Base-by-base conservation (phyloP, 2,888 invertebrate species). In the Isoperla grammatica region DNA sequence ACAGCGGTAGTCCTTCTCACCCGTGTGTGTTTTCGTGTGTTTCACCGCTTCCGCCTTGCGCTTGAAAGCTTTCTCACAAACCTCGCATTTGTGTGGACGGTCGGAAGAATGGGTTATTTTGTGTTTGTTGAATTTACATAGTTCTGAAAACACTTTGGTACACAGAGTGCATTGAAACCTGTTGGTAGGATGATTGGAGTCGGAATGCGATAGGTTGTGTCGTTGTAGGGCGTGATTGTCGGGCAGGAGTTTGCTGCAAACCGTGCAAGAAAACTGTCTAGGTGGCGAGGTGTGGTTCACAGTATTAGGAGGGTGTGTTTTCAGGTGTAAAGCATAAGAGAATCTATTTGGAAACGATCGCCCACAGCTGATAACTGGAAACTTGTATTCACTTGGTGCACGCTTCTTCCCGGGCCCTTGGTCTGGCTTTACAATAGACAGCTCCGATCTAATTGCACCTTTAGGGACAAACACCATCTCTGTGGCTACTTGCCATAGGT, bases 1-100 rank as follows among this genome's bases (percentile, higher is more conserved):
- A 57, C 68, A 68, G 9, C 60, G 29, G 50, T 68, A 63, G 8
- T 67, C 64, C 46, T 63, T 65, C 8, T 63, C 60, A 3, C 48
- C 20, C 8, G 48, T 54, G 62, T 71, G 71, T 40, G 67, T 65
- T 29, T 66, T 62, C 29, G 65, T 66, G 63, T 67, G 63, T 48
- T 56, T 55, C 22, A 60, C 60, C n/a, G 61, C 55, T 39, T 59
- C 53, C n/a, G 50, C 59, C 40, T 53, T 37, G 12, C 40, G 59
- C 39, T 29, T 57, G 46, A 64, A 64, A 12, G 29, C 43, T 45
- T 58, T 60, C 11, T 42, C 37, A 54, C 63, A 64, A 19, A 54
- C 17, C 9, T 49, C 39, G 39, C 54, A 63, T 43, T 46, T 54
- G 56, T 64, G 60, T 12, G 50, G 60, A 12, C 56, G 39, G 8